These are phyloP conservation scores for Micronycteris hirsuta DNA, from an alignment of 2,113 vertebrate genomes.

Conservation along the genomic window DNA sequence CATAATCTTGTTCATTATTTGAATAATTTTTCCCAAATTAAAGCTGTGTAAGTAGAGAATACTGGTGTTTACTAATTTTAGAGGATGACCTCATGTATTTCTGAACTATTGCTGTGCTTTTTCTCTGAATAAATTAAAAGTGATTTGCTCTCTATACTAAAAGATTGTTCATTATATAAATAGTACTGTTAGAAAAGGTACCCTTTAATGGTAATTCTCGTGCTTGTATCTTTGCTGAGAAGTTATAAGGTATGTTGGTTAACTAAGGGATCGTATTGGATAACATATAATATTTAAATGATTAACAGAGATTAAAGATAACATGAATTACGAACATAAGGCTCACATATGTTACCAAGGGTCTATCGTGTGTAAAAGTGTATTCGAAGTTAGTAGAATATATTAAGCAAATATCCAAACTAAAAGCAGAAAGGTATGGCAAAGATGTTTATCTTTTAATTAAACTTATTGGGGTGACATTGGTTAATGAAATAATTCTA, in stretches of 20 bases:
- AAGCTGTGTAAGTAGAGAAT: neutral
- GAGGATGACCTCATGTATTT: neutral
- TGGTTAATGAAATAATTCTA: neutral
- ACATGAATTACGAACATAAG: neutral
- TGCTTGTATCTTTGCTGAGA: conserved; percentile 18
- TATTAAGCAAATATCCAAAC: conserved; percentile 29
- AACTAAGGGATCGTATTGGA: neutral
- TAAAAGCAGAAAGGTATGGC: conserved; percentile 12
- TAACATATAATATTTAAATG: neutral
- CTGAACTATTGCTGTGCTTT: neutral
- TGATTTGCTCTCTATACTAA: conserved; percentile 11
- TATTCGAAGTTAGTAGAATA: neutral
- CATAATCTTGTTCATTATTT: neutral
- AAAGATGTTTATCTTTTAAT: neutral
- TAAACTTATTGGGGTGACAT: neutral
- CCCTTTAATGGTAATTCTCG: neutral
- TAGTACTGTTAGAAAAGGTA: neutral
- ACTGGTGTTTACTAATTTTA: conserved; percentile 6
- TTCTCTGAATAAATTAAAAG: conserved; percentile 23
- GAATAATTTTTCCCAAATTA: neutral
- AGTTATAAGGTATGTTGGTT: neutral
- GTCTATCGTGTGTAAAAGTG: neutral
- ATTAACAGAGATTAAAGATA: neutral
- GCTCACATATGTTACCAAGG: neutral
- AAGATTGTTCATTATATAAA: conserved; percentile 1